Evolutionary conservation across 1,140 invertebrate species (phyloP).

Genomic region (Heliconius nattereri): DNA sequence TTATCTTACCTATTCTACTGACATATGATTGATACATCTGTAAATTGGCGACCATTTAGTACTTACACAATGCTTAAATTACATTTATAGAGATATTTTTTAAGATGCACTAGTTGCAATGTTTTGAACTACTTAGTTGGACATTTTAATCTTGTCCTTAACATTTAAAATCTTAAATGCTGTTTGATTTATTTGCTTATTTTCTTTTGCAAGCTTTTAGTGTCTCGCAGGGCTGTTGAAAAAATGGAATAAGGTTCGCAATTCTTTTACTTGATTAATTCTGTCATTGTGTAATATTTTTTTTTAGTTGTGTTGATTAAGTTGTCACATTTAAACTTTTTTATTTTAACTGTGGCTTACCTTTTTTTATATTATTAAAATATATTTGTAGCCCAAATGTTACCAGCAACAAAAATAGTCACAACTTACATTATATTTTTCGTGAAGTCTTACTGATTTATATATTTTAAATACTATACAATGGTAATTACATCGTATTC

Average conservation of each 20-base stretch:
- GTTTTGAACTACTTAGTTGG: constrained; percentile 21
- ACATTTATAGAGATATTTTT: not conserved
- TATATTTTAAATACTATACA: not conserved
- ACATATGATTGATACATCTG: constrained; percentile 44
- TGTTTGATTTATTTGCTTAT: constrained; percentile 26
- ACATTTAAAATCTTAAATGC: constrained; percentile 28
- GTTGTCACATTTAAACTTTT: not conserved
- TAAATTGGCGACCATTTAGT: constrained; percentile 28
- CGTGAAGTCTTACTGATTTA: no score
- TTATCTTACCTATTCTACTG: constrained; percentile 43
- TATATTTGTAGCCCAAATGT: no score
- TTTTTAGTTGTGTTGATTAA: not conserved
- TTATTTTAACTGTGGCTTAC: not conserved
- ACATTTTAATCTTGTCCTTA: constrained; percentile 26
- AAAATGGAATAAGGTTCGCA: not conserved
- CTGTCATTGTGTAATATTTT: not conserved
- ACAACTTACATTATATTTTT: no score
- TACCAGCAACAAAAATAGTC: no score
- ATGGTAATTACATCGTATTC: not conserved
- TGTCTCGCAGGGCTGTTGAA: not conserved
- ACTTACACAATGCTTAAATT: not conserved
- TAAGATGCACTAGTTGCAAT: constrained; percentile 23
- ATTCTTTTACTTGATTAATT: not conserved
- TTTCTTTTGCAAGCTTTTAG: constrained; percentile 4
- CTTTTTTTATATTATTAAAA: not conserved